Base-by-base conservation (phyloP, 2,113 vertebrate species). In the Oncorhynchus clarkii region DNA sequence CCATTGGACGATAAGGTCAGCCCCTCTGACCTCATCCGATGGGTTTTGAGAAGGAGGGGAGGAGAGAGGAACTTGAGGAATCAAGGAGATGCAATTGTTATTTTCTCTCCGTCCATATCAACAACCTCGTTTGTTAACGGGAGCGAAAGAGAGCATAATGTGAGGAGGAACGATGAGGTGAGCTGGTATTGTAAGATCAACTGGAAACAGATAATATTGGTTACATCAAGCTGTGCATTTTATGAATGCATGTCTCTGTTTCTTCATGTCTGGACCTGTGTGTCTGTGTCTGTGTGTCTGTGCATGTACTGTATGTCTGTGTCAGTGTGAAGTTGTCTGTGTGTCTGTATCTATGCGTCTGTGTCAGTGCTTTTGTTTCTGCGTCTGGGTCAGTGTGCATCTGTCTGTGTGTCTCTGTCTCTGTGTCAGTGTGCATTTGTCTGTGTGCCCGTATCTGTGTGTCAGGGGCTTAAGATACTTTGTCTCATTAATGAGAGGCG, bases 401-500 rank as follows among this genome's bases (percentile, higher is more conserved):
- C 72, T 70, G 74, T 82, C 80, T 79, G 82, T 74, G 45, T 49
- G 62, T 83, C 77, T 74, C 75, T 82, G 76, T 83, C 72, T 27
- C 74, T 81, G 85, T 86, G 85, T 79, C 86, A 70, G 72, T 45
- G 39, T 51, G 70, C 85, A 86, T 85, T 71, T 70, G 75, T 82
- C 80, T 77, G 82, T 75, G 24, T 54, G 73, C 81, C 77, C 72
- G 76, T 82, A 75, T 84, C 72, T 29, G 75, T 81, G 85, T 86
- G 85, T 78, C 86, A 68, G 72, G 51, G 62, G 71, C 86, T 86
- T 85, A 86, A 91, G 88, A 80, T 88, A 83, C 87, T 88, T 87
- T 82, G 86, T 90, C 82, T 85, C 79, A 34, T 89, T 89, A 92
- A 89, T 88, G 85, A 91, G 90, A 81, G 78, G 86, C 80, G 84